Evolutionary conservation across 2,888 invertebrate genomes (phyloP), one percentile per base, ranked within the genome.

Genomic region (Athalia rosae): DNA sequence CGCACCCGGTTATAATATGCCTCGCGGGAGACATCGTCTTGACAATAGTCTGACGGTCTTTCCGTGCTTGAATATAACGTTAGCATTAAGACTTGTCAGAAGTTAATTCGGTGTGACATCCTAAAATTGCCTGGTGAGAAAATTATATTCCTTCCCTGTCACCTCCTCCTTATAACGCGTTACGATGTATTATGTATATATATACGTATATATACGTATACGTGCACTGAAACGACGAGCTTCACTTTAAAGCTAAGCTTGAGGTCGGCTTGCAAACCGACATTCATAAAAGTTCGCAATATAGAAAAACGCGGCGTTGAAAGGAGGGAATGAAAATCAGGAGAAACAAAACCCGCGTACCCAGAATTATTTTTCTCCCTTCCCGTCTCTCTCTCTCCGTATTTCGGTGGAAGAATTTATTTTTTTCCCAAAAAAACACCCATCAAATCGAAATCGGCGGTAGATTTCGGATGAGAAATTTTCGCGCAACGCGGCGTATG

Each of bases 21-120:
- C 84, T 83, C 85, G 83, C 82, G 69, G 76, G 83, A 83, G 84
- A 85, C 82, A 83, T 84, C 83, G 85, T 86, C 84, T 87, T 84
- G 79, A 81, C 79, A 81, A 82, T 81, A 79, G 81, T 79, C 82
- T 82, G 85, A 85, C 86, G 83, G 83, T 85, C 80, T 79, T 82
- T 81, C 80, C 83, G 83, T 81, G 80, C 81, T 79, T 81, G 83
- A 83, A 79, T 83, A 81, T 82, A 78, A 83, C 86, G 87, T 86
- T 85, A 86, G 83, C 86, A 87, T 86, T 82, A 83, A 81, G 83
- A 86, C 86, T 85, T 84, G 86, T 81, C 85, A 85, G 81, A 85
- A 87, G 84, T 85, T 87, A 85, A 87, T 84, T 82, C 84, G 80
- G 80, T 84, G 83, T 84, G 87, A 87, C 87, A 87, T 85, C 87